These are phyloP conservation scores for Aurelia aurita DNA, from an alignment of 30 jellyfish, hydroid and myxozoan genomes.

Conservation along the genomic window DNA sequence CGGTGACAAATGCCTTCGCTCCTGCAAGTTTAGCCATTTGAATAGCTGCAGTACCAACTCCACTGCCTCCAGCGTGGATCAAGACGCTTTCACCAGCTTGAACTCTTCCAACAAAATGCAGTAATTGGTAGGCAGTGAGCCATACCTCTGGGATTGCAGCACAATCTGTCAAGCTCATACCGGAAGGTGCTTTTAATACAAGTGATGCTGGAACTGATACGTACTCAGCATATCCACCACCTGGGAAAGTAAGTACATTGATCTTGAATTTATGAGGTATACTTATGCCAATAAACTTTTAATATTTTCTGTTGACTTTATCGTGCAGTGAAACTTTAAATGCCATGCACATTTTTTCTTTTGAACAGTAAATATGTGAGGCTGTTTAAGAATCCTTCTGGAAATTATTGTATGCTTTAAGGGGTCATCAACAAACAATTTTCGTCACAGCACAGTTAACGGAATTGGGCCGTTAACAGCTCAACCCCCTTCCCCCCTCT, in stretches of 20 bases:
- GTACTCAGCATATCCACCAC: slow-evolving; percentile 99
- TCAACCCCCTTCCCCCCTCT: no score
- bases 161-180: slow-evolving; percentile 70
- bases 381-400: no score
- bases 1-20: slow-evolving; percentile 81
- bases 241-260: slow-evolving; percentile 10
- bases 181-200: slow-evolving; percentile 84
- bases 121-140: slow-evolving; percentile 92
- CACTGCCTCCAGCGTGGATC: slow-evolving; percentile 99
- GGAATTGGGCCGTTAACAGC: no score
- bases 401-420: no score
- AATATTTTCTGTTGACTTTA: no score
- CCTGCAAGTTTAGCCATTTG: slow-evolving; percentile 83
- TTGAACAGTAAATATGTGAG: no score
- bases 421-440: no score
- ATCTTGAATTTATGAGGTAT: no score
- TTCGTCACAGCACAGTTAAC: no score
- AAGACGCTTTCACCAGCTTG: slow-evolving; percentile 76
- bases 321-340: no score
- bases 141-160: slow-evolving; percentile 97
- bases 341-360: no score
- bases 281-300: no score
- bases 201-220: slow-evolving; percentile 73
- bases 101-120: slow-evolving; percentile 78
- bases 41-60: slow-evolving; percentile 98